Evolutionary conservation across 2,113 vertebrate species (phyloP).

Genomic region (Centrocercus urophasianus): DNA sequence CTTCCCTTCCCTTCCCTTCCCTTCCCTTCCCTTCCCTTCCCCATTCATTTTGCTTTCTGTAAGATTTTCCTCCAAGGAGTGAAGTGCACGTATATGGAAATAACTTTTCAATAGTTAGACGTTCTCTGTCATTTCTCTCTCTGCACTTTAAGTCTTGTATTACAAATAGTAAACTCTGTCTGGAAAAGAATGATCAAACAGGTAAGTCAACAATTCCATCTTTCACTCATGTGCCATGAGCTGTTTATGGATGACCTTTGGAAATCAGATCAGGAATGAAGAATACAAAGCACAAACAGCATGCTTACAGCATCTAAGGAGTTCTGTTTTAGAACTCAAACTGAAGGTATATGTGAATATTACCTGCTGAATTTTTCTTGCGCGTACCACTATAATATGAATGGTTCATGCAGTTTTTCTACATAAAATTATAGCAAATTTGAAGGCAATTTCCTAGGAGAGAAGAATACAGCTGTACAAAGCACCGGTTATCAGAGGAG

Average conservation of each 20-base stretch:
- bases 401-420: neutral
- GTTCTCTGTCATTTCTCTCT: neutral
- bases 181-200: slow-evolving; percentile 2
- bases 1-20: neutral
- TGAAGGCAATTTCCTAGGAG: neutral
- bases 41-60: neutral
- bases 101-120: neutral
- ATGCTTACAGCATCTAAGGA: neutral
- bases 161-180: neutral
- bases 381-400: neutral
- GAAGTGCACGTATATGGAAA: neutral
- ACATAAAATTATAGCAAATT: neutral
- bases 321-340: neutral
- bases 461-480: neutral
- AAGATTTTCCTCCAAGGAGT: neutral
- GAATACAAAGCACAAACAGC: neutral
- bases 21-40: neutral
- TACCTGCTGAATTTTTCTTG: neutral
- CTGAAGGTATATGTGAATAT: neutral
- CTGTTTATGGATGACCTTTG: neutral
- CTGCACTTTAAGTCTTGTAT: neutral
- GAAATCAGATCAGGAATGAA: neutral
- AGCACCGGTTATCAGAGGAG: neutral
- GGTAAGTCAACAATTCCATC: slow-evolving; percentile 54
- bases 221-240: neutral